Conservation (phyloP, 1,140 invertebrate species). For the Diorhabda sublineata region DNA sequence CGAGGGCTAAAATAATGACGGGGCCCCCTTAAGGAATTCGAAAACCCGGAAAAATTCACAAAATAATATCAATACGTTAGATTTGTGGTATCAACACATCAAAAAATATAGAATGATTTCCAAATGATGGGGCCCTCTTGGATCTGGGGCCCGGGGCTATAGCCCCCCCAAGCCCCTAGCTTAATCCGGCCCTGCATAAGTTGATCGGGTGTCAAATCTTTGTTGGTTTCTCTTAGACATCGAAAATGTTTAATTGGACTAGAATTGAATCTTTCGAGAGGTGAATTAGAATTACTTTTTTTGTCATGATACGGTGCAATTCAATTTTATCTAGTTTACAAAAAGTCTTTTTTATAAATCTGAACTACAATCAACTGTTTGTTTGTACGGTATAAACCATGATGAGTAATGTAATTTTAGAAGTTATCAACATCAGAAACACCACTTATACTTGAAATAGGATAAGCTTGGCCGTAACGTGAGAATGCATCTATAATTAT, state of each 20-base stretch:
- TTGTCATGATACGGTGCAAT: constrained; percentile 10
- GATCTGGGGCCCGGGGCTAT: too few relatives aligned
- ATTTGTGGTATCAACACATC: too few relatives aligned
- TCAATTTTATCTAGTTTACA: not conserved
- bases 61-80: too few relatives aligned
- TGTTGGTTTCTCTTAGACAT: constrained; percentile 24
- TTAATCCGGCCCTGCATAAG: too few relatives aligned
- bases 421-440: constrained; percentile 26
- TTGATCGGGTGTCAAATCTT: constrained; percentile 17
- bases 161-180: too few relatives aligned
- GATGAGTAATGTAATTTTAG: constrained; percentile 24
- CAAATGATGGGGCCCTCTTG: too few relatives aligned
- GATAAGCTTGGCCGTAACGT: constrained; percentile 36
- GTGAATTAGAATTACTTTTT: constrained; percentile 29
- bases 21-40: too few relatives aligned
- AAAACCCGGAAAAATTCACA: too few relatives aligned
- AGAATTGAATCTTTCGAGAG: constrained; percentile 30
- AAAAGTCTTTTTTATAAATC: constrained; percentile 27
- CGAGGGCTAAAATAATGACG: too few relatives aligned
- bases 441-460: constrained; percentile 23
- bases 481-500: constrained; percentile 42
- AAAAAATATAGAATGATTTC: too few relatives aligned
- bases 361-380: constrained; percentile 21
- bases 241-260: constrained; percentile 33
- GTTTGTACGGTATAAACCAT: constrained; percentile 29